phyloP scores from a whole-genome alignment of 2,888 invertebrate species.

The Cheilosia soror region DNA sequence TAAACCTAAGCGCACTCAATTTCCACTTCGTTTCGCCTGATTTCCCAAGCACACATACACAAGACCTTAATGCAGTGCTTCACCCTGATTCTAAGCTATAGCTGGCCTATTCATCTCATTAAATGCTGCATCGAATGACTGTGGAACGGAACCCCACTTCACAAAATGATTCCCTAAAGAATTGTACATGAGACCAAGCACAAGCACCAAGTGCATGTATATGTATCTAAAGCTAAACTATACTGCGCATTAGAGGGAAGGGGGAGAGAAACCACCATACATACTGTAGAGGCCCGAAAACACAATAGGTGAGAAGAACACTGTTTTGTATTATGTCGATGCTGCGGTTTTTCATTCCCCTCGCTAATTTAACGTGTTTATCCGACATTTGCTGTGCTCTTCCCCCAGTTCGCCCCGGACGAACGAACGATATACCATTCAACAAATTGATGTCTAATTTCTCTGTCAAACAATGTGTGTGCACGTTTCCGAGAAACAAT shows the following conservation, averaged over 20 bases:
- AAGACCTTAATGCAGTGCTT: slow-evolving; percentile 42
- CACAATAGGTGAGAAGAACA: slow-evolving; percentile 74
- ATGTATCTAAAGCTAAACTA: slow-evolving; percentile 30
- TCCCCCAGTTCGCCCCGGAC: neutral
- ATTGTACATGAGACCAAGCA: slow-evolving; percentile 31
- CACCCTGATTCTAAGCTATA: slow-evolving; percentile 38
- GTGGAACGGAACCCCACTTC: slow-evolving; percentile 54
- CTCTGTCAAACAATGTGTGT: slow-evolving; percentile 75
- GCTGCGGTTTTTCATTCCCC: slow-evolving; percentile 69
- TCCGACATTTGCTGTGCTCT: slow-evolving; percentile 62
- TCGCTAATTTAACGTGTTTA: slow-evolving; percentile 73
- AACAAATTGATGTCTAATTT: slow-evolving; percentile 76
- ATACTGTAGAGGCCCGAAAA: slow-evolving; percentile 23
- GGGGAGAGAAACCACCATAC: slow-evolving; percentile 16
- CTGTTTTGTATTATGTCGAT: slow-evolving; percentile 69
- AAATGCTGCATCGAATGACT: slow-evolving; percentile 65
- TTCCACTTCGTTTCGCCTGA: slow-evolving; percentile 68
- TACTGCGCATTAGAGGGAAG: slow-evolving; percentile 19
- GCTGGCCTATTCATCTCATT: slow-evolving; percentile 67
- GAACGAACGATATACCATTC: slow-evolving; percentile 63
- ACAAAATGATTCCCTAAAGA: slow-evolving; percentile 55
- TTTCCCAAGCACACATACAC: slow-evolving; percentile 48
- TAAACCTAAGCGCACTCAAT: slow-evolving; percentile 39
- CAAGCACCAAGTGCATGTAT: slow-evolving; percentile 46
- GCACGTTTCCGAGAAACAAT: slow-evolving; percentile 68